Percentiles rank a stretch among this genome's conserved stretches.
These are phyloP conservation scores for Ursus arctos DNA, from an alignment of 2,113 vertebrate genomes.

Conservation along the genomic window DNA sequence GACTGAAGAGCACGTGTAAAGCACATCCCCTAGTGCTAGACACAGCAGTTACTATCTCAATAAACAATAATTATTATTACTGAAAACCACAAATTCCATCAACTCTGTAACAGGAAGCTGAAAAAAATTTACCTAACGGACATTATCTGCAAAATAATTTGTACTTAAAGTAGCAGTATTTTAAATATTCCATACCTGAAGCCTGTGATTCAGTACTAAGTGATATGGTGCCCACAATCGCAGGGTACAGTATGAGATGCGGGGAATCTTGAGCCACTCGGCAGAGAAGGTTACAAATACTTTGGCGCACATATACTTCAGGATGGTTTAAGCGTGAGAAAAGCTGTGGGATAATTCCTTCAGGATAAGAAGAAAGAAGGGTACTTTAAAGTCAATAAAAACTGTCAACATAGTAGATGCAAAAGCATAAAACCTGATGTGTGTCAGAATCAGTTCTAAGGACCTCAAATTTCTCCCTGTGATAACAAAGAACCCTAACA, in stretches of 20 bases:
- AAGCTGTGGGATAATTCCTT: conserved; percentile 98
- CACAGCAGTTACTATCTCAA: not conserved
- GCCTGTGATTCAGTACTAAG: conserved; percentile 96
- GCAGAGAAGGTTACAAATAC: conserved; percentile 97
- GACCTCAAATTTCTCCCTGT: not conserved
- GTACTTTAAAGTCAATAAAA: conserved; percentile 42
- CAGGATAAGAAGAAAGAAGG: conserved; percentile 23
- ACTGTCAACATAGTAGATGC: not conserved
- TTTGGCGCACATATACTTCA: conserved; percentile 97
- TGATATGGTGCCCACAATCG: conserved; percentile 98
- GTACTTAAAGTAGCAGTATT: not conserved
- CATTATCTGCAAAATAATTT: not conserved
- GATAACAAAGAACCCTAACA: not conserved
- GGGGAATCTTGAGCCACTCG: conserved; percentile 98
- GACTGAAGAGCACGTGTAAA: not conserved
- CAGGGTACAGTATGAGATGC: conserved; percentile 97
- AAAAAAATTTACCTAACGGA: not conserved
- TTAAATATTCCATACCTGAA: conserved; percentile 89
- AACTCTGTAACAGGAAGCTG: conserved; percentile 1
- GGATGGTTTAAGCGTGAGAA: conserved; percentile 99
- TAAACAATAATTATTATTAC: not conserved
- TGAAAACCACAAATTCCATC: not conserved
- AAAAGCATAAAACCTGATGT: not conserved
- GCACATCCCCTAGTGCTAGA: not conserved
- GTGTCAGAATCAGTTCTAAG: not conserved